Conservation (phyloP, 2,797 vertebrate species). For the Fistularia commersonii region DNA sequence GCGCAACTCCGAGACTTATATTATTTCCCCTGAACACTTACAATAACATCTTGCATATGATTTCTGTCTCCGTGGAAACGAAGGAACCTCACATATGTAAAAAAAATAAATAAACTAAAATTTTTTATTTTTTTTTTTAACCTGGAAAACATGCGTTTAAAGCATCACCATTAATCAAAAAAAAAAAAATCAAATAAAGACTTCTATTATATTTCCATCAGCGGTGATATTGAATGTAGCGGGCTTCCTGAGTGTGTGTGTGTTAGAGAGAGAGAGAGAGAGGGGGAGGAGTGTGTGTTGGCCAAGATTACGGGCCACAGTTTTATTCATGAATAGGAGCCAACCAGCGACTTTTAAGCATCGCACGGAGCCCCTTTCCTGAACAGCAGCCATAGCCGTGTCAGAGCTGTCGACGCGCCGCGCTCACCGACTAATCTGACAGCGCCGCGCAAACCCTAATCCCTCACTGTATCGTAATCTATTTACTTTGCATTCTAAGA, state of each 20-base stretch:
- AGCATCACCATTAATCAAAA: constrained; percentile 54
- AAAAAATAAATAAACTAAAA: no score
- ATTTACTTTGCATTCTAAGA: constrained; percentile 97
- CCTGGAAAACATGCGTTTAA: constrained; percentile 27
- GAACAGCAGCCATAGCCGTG: constrained; percentile 87
- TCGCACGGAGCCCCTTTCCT: constrained; percentile 71
- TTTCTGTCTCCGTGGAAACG: not conserved
- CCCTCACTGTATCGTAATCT: constrained; percentile 94
- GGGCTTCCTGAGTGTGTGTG: constrained; percentile 27
- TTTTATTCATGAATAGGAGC: constrained; percentile 78
- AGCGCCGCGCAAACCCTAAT: constrained; percentile 91
- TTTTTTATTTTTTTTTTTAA: no score
- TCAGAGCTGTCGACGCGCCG: constrained; percentile 87
- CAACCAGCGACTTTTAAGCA: constrained; percentile 72
- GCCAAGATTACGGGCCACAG: constrained; percentile 74
- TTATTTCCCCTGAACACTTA: no score
- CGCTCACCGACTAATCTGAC: constrained; percentile 92
- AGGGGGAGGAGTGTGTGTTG: constrained; percentile 43
- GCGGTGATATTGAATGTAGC: constrained; percentile 47
- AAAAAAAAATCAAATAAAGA: constrained; percentile 46
- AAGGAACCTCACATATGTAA: constrained; percentile 8
- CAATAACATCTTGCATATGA: no score
- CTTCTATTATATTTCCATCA: constrained; percentile 50
- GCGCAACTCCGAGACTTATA: no score
- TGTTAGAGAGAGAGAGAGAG: constrained; percentile 14